Percentiles rank a stretch among this genome's conserved stretches.
phyloP scores from a whole-genome alignment of 2,888 invertebrate species.

The Nezara viridula region DNA sequence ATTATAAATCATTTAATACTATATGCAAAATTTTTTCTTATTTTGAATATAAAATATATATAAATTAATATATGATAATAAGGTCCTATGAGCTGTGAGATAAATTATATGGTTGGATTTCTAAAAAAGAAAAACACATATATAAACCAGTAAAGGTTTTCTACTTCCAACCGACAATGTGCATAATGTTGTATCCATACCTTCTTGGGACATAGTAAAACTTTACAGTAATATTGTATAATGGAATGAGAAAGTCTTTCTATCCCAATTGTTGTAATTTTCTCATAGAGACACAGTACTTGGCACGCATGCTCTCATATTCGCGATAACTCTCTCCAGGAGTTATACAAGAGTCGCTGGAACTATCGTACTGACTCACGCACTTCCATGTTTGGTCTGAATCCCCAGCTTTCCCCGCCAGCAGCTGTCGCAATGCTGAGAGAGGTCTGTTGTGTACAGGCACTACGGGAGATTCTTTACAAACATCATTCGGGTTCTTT shows the following conservation, averaged over 20 bases:
- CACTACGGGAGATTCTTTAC: background rate
- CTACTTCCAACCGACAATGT: no score
- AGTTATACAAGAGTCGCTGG: background rate
- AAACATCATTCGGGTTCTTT: background rate
- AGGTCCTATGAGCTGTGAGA: no score
- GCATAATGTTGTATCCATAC: no score
- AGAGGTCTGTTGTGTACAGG: background rate
- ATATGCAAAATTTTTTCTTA: no score
- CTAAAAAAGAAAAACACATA: no score
- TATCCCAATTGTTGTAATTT: background rate
- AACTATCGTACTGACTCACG: background rate
- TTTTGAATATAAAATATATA: no score
- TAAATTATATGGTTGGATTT: no score
- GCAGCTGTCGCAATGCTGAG: background rate
- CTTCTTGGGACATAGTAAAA: background rate
- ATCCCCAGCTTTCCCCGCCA: background rate
- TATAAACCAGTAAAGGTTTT: no score
- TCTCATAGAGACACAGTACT: background rate
- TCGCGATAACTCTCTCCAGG: background rate
- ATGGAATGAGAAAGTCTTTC: background rate
- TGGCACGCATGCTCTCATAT: background rate
- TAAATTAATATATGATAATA: no score
- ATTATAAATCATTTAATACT: no score
- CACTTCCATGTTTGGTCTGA: constrained; percentile 23
- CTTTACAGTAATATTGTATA: background rate